phyloP scores from a whole-genome alignment of 1,140 invertebrate genomes.

The Aplysia californica region DNA sequence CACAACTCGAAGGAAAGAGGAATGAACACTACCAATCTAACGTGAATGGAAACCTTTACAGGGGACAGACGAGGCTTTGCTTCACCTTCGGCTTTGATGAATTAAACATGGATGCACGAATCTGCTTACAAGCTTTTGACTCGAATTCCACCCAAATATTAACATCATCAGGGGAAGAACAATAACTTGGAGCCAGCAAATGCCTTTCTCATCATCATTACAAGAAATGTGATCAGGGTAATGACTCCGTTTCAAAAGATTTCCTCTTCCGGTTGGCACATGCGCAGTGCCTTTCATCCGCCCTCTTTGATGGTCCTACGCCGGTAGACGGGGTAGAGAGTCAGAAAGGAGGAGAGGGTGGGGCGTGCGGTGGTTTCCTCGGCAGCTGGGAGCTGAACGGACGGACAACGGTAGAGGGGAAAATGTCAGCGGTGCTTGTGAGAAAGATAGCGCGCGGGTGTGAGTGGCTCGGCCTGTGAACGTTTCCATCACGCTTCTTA shows the following conservation, averaged over 20 bases:
- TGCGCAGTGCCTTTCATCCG: slow-evolving; percentile 1
- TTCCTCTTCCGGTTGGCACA: slow-evolving; percentile 4
- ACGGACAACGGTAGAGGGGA: neutral
- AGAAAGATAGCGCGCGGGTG: neutral
- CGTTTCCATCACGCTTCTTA: no score
- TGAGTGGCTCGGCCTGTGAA: neutral
- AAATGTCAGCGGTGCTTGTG: neutral
- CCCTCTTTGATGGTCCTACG: neutral
- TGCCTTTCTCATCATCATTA: slow-evolving; percentile 11
- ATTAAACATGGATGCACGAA: neutral
- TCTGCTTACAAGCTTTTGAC: neutral
- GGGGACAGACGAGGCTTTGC: neutral
- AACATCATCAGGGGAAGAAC: neutral
- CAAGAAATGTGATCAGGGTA: neutral
- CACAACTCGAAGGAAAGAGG: no score
- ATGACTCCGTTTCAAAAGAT: slow-evolving; percentile 15
- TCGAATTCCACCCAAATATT: neutral
- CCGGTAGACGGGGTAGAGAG: neutral
- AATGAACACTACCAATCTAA: no score
- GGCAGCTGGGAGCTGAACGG: neutral
- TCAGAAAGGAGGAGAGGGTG: neutral
- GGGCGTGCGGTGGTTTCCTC: neutral
- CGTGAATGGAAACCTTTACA: neutral
- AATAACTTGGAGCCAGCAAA: neutral
- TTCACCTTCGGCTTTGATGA: neutral